Base-by-base conservation (phyloP, 1,140 invertebrate species). In the Oryctes rhinoceros region DNA sequence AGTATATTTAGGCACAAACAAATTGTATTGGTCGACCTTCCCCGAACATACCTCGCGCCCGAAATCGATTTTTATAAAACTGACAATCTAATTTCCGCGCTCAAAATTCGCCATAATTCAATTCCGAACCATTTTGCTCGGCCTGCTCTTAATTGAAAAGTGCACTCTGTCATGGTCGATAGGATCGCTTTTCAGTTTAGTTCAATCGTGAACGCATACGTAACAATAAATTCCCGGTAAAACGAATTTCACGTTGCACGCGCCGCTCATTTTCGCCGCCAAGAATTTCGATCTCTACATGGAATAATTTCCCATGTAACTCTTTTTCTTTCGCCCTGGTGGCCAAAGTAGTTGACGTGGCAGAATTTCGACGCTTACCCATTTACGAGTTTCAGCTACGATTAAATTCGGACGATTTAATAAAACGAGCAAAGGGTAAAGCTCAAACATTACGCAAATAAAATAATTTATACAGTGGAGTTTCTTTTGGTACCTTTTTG, bases 81-180 rank as follows among this genome's bases (percentile, higher is more conserved):
- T 71, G 65, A 71, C 65, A 71, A 59, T 24, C 65, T 71, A 71
- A 71, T 71, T 71, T 71, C 65, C 65, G 20, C 20, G 65, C 37
- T 71, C 65, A 71, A 71, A 71, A 71, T 71, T 71, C 65, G 7
- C 65, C 35, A 71, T 71, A 71, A 71, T 71, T 71, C 65, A 71
- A 71, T 71, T 71, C 35, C 65, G 65, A 71, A 35, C 65, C 65
- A 71, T 71, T 71, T 71, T 71, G 65, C 65, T 71, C 65, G 65
- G 65, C 37, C 35, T 37, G 65, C 65, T 71, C 65, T 71, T 71
- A 71, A 71, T 71, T 71, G 65, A 71, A 71, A 71, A 71, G 65
- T 71, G 65, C 65, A 71, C 65, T 71, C 65, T 37, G 65, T 15
- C 35, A 71, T 37, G 65, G 65, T 35, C 65, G 65, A 71, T 71